A percentile compares a stretch with the other conserved stretches of the same genome.
phyloP scores from a whole-genome alignment of 2,113 vertebrate species.

The Mohoua ochrocephala region DNA sequence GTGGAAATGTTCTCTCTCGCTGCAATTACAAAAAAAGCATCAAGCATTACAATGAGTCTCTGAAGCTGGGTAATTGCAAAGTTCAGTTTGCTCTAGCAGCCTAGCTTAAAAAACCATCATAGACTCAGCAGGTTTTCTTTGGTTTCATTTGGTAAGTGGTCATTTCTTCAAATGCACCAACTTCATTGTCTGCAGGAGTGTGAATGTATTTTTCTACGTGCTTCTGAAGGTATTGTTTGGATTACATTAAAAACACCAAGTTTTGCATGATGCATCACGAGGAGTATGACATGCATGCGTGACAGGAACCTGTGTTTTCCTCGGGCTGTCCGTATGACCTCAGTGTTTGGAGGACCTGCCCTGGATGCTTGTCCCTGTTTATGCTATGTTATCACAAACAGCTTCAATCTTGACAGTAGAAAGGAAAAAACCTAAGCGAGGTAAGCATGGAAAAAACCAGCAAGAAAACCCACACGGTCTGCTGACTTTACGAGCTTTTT shows the following conservation, averaged over 20 bases:
- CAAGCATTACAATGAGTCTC: neutral
- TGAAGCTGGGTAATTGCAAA: neutral
- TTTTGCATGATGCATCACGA: neutral
- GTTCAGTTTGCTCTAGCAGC: neutral
- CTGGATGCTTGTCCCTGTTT: neutral
- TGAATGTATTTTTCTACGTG: neutral
- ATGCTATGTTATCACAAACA: neutral
- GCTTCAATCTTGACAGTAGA: neutral
- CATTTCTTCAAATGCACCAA: neutral
- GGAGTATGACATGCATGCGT: fast-evolving
- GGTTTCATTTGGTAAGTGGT: neutral
- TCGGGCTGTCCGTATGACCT: fast-evolving
- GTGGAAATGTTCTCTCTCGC: neutral
- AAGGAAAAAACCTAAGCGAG: neutral
- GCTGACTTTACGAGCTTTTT: neutral
- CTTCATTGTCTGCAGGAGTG: neutral
- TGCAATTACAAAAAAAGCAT: neutral
- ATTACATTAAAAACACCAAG: neutral
- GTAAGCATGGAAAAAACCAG: neutral
- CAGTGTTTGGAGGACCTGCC: neutral
- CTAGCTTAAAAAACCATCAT: neutral
- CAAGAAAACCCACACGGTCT: neutral
- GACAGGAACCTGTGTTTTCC: neutral
- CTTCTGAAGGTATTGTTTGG: neutral
- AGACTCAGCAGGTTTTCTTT: neutral